Evolutionary conservation across 2,113 vertebrate genomes (phyloP), one percentile per base, ranked within the genome.

Genomic region (Monarcha castaneiventris): DNA sequence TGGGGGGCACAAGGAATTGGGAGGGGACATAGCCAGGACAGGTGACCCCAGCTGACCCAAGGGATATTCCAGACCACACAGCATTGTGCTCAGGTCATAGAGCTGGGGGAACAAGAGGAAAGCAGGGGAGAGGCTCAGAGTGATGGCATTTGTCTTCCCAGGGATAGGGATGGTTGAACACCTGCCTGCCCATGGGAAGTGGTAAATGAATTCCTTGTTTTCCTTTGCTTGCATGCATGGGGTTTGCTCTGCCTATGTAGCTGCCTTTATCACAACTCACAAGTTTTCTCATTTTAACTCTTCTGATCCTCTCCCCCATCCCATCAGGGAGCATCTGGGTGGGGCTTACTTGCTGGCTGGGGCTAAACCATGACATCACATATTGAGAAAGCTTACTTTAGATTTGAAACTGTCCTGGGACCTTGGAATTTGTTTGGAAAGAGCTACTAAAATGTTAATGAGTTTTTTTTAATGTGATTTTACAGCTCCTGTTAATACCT

Each of bases 1-100:
- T 25, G 23, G 4, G 13, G 29, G 5, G 7, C n/a, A 56, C 26
- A 16, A 16, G 56, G 32, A 69, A 2, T 0, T 55, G 48, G 10
- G 48, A 71, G 32, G 55, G 26, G 13, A 84, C 49, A 63, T 8
- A 43, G 35, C 3, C 14, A 4, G 72, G 27, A 63, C 18, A 71
- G 41, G 22, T 29, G 49, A 63, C 8, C 26, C 21, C 48, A 48
- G 1, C 2, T 32, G 20, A 48, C 6, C 13, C 30, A 3, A 55
- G 71, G 48, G 30, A 11, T 20, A 7, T 43, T 41, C 30, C 49
- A 43, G 30, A 2, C 27, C 22, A 13, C 16, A 6, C 23, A 25
- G 7, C 9, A 32, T 11, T 29, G 32, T 33, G 12, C 10, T 63
- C 32, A 37, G 41, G 18, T 9, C 7, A 19, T 9, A 14, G 30